These are phyloP conservation scores for Noctua pronuba DNA, from an alignment of 2,888 invertebrate genomes.

Conservation along the genomic window DNA sequence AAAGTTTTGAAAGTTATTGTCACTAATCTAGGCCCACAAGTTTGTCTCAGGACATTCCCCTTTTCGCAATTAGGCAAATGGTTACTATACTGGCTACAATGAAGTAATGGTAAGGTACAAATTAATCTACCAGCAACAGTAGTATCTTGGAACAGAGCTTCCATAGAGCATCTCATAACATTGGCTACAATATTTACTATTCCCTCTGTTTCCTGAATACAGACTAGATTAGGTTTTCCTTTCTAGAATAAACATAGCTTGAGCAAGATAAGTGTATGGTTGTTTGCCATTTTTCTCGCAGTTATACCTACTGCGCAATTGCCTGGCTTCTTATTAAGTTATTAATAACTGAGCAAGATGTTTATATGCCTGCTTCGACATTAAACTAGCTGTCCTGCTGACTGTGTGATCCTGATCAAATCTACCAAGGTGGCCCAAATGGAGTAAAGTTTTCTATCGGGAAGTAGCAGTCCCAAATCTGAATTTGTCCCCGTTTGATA, in stretches of 20 bases:
- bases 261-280: conserved; percentile 22
- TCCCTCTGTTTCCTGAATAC: conserved; percentile 5
- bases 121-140: background rate
- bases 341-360: background rate
- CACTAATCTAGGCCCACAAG: background rate
- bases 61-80: background rate
- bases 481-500: no score
- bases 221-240: conserved; percentile 26
- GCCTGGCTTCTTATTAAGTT: background rate
- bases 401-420: no score
- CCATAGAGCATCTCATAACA: background rate
- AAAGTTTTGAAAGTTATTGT: background rate
- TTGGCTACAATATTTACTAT: conserved; percentile 33
- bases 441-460: no score
- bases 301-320: background rate
- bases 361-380: background rate
- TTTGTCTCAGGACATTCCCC: background rate
- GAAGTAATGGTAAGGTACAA: background rate
- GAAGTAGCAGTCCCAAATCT: no score
- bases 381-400: no score
- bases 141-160: background rate
- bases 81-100: background rate
- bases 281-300: conserved; percentile 22
- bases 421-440: no score
- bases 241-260: conserved; percentile 23